Percentiles rank a stretch among this genome's conserved stretches.
These are phyloP conservation scores for Sebastes hopkinsi DNA, from an alignment of 2,797 vertebrate species.

Conservation along the genomic window DNA sequence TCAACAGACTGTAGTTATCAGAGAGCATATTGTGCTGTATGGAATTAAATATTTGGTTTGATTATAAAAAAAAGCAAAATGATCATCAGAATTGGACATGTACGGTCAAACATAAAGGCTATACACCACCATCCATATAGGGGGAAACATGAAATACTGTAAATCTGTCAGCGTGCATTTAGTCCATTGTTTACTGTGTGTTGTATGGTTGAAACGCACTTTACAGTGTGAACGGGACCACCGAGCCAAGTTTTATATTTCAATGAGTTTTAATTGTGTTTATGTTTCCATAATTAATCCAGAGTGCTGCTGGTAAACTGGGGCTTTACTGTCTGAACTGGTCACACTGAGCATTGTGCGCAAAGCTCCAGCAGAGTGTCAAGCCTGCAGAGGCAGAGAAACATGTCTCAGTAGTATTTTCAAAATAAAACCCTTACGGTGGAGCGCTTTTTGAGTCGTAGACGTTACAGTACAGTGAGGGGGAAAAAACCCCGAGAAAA, in stretches of 20 bases:
- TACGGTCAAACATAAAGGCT: no score
- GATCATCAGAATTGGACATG: neutral
- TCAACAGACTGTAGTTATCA: neutral
- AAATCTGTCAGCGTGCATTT: neutral
- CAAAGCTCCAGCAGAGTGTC: neutral
- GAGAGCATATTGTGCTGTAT: neutral
- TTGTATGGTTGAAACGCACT: neutral
- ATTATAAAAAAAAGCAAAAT: neutral
- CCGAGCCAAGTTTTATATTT: no score
- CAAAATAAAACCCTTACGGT: slow-evolving; percentile 26
- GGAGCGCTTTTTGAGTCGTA: neutral
- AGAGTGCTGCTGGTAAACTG: neutral
- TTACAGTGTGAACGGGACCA: neutral
- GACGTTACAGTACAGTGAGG: neutral
- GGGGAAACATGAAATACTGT: neutral
- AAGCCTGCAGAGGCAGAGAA: neutral
- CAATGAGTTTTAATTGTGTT: neutral
- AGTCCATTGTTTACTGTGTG: neutral
- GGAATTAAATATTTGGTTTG: neutral
- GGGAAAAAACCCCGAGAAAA: no score
- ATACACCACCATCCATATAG: neutral
- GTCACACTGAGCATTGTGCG: neutral
- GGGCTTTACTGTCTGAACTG: neutral
- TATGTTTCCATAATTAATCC: neutral
- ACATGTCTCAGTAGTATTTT: neutral